Evolutionary conservation across 1,140 invertebrate genomes (phyloP).

Genomic region (Drosophila neocordata): DNA sequence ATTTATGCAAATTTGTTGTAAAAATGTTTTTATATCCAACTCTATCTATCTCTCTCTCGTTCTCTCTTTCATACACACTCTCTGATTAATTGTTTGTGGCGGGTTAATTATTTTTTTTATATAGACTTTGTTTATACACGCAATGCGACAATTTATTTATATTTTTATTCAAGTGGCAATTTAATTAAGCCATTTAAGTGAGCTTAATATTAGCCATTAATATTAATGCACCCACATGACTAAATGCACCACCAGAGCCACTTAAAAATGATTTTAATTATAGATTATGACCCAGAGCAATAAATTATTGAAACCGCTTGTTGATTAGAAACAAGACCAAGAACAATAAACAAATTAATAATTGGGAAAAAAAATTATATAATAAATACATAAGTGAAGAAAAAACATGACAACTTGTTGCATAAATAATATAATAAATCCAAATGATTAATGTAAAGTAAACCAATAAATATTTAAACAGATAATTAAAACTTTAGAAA

Average conservation of each 20-base stretch:
- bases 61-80: background rate
- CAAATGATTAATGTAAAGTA: background rate
- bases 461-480: no score
- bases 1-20: conserved; percentile 70
- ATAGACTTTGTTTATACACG: conserved; percentile 16
- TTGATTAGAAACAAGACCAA: conserved; percentile 6
- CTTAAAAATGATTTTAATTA: conserved; percentile 73
- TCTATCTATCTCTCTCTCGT: background rate
- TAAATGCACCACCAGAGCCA: conserved; percentile 41
- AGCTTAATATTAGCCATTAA: conserved; percentile 71
- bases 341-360: background rate
- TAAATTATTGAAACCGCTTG: conserved; percentile 36
- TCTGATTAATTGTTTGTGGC: conserved; percentile 71
- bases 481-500: no score
- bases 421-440: background rate
- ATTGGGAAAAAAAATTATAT: background rate
- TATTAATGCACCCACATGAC: conserved; percentile 68
- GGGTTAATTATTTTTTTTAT: conserved; percentile 44
- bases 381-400: no score
- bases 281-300: conserved; percentile 54
- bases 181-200: conserved; percentile 71
- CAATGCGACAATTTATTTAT: conserved; percentile 42
- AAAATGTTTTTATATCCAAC: background rate
- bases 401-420: background rate
- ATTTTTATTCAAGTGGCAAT: conserved; percentile 63